Percentiles rank a stretch among this genome's conserved stretches.
These are phyloP conservation scores for Plagiodera versicolora DNA, from an alignment of 2,888 invertebrate genomes.

Conservation along the genomic window DNA sequence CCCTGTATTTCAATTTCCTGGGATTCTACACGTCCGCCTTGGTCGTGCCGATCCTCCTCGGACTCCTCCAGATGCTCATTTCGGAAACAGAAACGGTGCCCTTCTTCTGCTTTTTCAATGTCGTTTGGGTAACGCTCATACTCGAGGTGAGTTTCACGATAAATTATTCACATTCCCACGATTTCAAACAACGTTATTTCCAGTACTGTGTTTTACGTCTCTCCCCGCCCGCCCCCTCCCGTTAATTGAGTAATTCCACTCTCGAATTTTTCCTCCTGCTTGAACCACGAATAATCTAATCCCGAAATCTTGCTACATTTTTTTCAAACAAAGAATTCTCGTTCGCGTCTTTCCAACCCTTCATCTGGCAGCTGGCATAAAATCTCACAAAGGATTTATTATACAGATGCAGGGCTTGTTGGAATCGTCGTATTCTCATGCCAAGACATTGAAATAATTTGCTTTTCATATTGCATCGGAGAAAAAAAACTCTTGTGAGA, in stretches of 20 bases:
- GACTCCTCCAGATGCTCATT: constrained; percentile 62
- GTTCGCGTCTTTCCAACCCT: background rate
- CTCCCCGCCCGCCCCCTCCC: no score
- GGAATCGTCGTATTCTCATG: no score
- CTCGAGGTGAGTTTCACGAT: constrained; percentile 60
- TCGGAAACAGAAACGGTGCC: constrained; percentile 63
- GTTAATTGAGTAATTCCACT: no score
- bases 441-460: no score
- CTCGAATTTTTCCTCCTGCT: no score
- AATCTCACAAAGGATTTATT: background rate
- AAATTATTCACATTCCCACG: no score
- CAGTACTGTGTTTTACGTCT: no score
- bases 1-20: constrained; percentile 74
- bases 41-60: constrained; percentile 66
- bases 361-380: background rate
- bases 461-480: no score
- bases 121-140: constrained; percentile 75
- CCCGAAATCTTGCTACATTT: background rate
- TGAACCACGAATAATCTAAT: background rate
- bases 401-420: no score
- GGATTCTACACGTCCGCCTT: constrained; percentile 72
- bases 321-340: background rate
- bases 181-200: no score
- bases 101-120: constrained; percentile 72
- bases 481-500: no score